phyloP scores from a whole-genome alignment of 2,888 invertebrate species.

The Aromia moschata region DNA sequence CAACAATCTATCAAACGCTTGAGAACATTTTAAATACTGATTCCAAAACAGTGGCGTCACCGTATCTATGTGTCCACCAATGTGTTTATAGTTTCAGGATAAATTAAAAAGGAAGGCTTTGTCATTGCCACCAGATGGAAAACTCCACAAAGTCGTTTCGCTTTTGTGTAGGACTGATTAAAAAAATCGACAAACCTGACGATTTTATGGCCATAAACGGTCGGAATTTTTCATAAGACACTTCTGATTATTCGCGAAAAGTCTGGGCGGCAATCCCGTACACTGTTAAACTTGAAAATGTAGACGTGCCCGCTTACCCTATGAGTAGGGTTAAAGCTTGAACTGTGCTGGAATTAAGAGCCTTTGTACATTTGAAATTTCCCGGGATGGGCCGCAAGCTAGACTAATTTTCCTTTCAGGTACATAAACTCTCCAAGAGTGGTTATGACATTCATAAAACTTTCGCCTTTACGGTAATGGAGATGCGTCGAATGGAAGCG shows the following conservation, averaged over 20 bases:
- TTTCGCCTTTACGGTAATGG: too few species aligned
- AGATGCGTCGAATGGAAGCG: too few species aligned
- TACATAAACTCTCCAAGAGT: conserved; percentile 16
- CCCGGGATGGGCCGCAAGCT: conserved; percentile 11
- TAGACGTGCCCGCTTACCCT: conserved; percentile 7
- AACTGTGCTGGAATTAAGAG: conserved; percentile 17
- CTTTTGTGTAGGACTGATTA: too few species aligned
- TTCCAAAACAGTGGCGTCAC: neutral
- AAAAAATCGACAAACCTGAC: too few species aligned
- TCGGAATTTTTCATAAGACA: too few species aligned
- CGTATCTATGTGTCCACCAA: too few species aligned
- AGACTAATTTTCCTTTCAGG: conserved; percentile 16
- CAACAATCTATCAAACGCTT: neutral
- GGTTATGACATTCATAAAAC: conserved; percentile 20
- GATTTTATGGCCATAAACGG: too few species aligned
- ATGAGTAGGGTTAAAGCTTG: conserved; percentile 15
- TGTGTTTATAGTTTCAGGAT: too few species aligned
- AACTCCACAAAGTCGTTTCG: too few species aligned
- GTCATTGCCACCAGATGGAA: too few species aligned
- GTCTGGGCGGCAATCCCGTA: neutral
- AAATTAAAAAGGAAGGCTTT: too few species aligned
- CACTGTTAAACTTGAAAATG: conserved; percentile 19
- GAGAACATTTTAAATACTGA: neutral
- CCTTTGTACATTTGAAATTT: conserved; percentile 20
- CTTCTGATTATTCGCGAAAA: conserved; percentile 10